Conservation (phyloP, 2,888 invertebrate species). For the Stratiomys singularior region DNA sequence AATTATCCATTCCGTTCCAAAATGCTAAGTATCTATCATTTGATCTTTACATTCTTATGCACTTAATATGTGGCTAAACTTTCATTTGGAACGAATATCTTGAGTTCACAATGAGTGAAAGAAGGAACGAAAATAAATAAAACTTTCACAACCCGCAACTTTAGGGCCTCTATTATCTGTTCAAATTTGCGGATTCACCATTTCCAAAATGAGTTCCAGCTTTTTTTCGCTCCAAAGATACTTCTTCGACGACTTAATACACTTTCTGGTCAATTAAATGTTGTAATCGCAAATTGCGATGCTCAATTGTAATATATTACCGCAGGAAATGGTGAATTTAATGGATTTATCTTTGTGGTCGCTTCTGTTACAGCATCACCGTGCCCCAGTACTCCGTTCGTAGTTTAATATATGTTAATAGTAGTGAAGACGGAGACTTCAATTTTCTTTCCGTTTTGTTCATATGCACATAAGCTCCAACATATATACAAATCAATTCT, state of each 20-base stretch:
- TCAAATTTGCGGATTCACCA: neutral
- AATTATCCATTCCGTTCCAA: no score
- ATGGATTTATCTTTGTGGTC: constrained; percentile 18
- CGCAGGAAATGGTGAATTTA: constrained; percentile 16
- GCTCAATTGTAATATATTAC: constrained; percentile 3
- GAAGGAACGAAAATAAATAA: neutral
- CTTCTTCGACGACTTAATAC: neutral
- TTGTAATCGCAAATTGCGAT: constrained; percentile 2
- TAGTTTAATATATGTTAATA: neutral
- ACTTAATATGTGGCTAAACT: no score
- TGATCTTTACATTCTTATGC: no score
- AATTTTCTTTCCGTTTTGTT: neutral
- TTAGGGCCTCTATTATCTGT: neutral
- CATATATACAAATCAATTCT: neutral
- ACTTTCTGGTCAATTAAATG: constrained; percentile 26
- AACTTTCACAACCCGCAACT: neutral
- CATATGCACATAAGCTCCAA: neutral
- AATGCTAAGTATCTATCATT: no score
- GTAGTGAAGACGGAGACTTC: neutral
- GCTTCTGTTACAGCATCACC: neutral
- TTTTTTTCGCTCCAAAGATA: neutral
- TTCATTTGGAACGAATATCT: neutral
- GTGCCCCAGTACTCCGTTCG: neutral
- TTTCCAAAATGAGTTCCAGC: neutral
- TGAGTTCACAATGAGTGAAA: neutral